Evolutionary conservation across 1,140 invertebrate genomes (phyloP).

Genomic region (Xylocopa sonorina): DNA sequence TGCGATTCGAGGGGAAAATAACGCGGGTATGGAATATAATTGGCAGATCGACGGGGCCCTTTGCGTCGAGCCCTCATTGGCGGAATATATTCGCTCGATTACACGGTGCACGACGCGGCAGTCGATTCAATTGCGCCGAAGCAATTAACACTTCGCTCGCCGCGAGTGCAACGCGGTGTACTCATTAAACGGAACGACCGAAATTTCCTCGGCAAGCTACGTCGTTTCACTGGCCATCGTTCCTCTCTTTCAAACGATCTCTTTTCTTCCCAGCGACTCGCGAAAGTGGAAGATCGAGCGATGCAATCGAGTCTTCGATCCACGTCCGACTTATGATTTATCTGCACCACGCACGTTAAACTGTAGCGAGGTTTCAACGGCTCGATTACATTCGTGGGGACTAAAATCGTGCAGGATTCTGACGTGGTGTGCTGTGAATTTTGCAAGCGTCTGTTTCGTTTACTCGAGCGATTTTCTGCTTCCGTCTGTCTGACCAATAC

Average conservation of each 20-base stretch:
- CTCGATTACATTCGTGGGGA: too few species aligned
- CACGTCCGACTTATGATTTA: too few species aligned
- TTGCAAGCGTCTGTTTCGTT: too few species aligned
- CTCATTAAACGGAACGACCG: slow-evolving; percentile 32
- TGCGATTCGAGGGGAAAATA: neutral
- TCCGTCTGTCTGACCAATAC: too few species aligned
- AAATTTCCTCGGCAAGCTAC: slow-evolving; percentile 25
- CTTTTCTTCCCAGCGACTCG: neutral
- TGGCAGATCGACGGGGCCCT: neutral
- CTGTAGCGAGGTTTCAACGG: too few species aligned
- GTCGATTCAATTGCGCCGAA: slow-evolving; percentile 27
- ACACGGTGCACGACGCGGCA: neutral
- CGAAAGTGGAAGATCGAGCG: neutral
- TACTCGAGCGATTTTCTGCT: too few species aligned
- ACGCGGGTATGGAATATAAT: neutral
- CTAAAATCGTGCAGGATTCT: too few species aligned
- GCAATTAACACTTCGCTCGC: slow-evolving; percentile 25
- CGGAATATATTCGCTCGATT: slow-evolving; percentile 19
- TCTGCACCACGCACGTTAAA: too few species aligned
- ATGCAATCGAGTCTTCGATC: too few species aligned
- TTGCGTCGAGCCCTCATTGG: neutral
- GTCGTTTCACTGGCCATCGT: neutral
- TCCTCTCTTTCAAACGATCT: neutral
- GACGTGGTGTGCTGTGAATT: too few species aligned
- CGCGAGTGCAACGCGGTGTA: slow-evolving; percentile 12